Evolutionary conservation across 2,888 invertebrate species (phyloP).

Genomic region (Unio pictorum): DNA sequence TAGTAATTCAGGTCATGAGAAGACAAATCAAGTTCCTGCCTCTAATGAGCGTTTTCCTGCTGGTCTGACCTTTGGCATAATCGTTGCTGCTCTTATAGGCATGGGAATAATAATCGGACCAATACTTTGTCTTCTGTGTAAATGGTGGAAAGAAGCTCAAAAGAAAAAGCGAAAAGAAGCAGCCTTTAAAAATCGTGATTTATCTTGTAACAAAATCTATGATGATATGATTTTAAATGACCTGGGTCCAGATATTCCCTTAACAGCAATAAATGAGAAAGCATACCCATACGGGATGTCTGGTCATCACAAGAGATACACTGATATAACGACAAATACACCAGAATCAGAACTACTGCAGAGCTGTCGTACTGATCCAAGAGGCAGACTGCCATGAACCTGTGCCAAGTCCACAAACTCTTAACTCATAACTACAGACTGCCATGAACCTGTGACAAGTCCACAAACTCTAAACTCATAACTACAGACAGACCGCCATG

Average conservation of each 20-base stretch:
- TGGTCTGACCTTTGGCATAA: conserved; percentile 46
- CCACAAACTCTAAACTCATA: too few relatives aligned
- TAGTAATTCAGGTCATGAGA: too few relatives aligned
- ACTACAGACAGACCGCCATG: too few relatives aligned
- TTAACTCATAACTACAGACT: too few relatives aligned
- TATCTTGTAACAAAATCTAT: conserved; percentile 40
- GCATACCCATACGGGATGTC: background rate
- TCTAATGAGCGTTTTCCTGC: background rate
- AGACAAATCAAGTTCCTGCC: too few relatives aligned
- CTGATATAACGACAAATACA: background rate
- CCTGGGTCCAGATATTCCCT: conserved; percentile 38
- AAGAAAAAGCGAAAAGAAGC: conserved; percentile 36
- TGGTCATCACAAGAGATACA: conserved; percentile 1
- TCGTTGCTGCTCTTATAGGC: conserved; percentile 48
- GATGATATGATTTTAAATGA: conserved; percentile 60
- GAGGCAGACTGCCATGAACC: conserved; percentile 3
- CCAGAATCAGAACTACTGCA: conserved; percentile 1
- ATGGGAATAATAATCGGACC: conserved; percentile 59
- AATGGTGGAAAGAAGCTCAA: conserved; percentile 43
- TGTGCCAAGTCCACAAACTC: too few relatives aligned
- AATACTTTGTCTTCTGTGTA: conserved; percentile 50
- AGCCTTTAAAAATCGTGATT: conserved; percentile 26
- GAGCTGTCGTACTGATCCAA: background rate
- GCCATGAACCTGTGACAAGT: too few relatives aligned
- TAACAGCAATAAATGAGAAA: conserved; percentile 17